These are phyloP conservation scores for Phalacrocorax aristotelis DNA, from an alignment of 2,113 vertebrate species.

Conservation along the genomic window DNA sequence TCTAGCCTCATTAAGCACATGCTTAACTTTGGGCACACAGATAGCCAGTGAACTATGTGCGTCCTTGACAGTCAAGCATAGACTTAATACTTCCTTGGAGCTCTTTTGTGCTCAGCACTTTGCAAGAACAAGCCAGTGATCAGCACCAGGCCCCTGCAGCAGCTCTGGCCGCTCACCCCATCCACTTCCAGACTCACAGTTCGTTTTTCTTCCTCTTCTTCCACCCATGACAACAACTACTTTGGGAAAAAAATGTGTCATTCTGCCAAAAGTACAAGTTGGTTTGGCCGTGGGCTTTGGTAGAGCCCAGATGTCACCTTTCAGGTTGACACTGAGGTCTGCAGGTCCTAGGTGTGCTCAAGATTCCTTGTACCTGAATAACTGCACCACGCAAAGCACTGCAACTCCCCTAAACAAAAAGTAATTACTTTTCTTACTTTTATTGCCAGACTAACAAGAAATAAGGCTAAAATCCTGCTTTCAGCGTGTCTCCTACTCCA, in stretches of 20 bases:
- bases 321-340: not conserved
- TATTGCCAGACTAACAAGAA: not conserved
- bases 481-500: not conserved
- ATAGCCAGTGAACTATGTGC: conserved; percentile 33
- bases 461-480: not conserved
- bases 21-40: conserved; percentile 52
- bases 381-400: not conserved
- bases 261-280: not conserved
- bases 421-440: not conserved
- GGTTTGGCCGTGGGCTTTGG: not conserved
- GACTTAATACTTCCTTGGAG: not conserved
- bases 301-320: not conserved
- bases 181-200: not conserved
- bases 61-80: conserved; percentile 39
- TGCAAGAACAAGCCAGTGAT: not conserved
- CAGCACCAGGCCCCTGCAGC: not conserved
- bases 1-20: conserved; percentile 62
- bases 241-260: not conserved
- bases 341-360: not conserved
- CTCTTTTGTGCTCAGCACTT: conserved; percentile 8
- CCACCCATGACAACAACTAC: not conserved
- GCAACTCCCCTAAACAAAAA: not conserved
- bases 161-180: not conserved
- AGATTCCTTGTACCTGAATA: rapidly evolving
- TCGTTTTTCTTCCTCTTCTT: not conserved